Evolutionary conservation across 2,113 vertebrate species (phyloP).

Genomic region (Scomber scombrus): DNA sequence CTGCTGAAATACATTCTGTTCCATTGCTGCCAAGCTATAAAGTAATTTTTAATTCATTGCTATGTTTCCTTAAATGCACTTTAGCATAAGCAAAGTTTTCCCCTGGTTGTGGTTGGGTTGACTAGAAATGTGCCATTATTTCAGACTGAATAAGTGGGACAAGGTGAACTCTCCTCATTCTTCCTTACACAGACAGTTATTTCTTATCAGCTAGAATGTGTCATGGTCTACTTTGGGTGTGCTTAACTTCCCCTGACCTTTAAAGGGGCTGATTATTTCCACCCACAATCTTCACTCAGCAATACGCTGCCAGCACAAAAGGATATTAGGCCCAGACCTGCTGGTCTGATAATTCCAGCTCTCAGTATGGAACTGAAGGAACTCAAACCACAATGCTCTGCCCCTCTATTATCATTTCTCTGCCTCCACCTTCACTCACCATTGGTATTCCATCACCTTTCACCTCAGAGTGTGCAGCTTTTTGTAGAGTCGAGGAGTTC

Average conservation of each 20-base stretch:
- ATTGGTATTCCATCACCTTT: constrained; percentile 50
- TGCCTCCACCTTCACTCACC: constrained; percentile 60
- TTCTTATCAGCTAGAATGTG: constrained; percentile 79
- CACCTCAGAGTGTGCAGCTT: constrained; percentile 37
- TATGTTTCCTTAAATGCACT: constrained; percentile 7
- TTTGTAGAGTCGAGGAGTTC: constrained; percentile 34
- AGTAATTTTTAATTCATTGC: neutral
- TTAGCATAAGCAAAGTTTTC: constrained; percentile 20
- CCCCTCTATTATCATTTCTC: constrained; percentile 66
- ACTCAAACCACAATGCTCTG: constrained; percentile 59
- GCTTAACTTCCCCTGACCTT: constrained; percentile 84
- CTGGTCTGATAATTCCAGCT: constrained; percentile 77
- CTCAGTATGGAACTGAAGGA: constrained; percentile 41
- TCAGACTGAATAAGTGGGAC: constrained; percentile 83
- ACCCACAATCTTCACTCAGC: constrained; percentile 75
- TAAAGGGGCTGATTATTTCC: constrained; percentile 81
- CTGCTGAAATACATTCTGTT: neutral
- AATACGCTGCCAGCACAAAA: constrained; percentile 79
- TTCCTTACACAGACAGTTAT: constrained; percentile 72
- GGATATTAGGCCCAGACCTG: constrained; percentile 76
- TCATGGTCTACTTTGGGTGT: constrained; percentile 75
- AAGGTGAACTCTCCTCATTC: constrained; percentile 76
- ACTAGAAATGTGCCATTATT: constrained; percentile 68
- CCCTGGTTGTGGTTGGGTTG: constrained; percentile 11
- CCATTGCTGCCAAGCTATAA: neutral